A percentile compares a stretch with the other conserved stretches of the same genome.
These are phyloP conservation scores for Lipotes vexillifer DNA, from an alignment of 2,113 vertebrate species.

Conservation along the genomic window DNA sequence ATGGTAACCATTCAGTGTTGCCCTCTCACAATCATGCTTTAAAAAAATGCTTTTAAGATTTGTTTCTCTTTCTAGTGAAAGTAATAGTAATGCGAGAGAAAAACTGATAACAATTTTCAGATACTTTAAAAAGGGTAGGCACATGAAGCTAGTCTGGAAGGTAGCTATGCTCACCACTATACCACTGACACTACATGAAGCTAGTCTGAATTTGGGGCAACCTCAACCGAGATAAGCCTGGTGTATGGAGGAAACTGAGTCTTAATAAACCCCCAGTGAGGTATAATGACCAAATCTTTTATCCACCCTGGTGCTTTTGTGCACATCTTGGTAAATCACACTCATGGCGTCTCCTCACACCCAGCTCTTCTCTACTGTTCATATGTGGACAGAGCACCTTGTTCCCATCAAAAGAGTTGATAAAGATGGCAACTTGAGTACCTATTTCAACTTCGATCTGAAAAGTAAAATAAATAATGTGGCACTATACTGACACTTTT, in stretches of 20 bases:
- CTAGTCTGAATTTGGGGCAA: background rate
- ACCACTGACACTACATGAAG: constrained; percentile 55
- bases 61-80: constrained; percentile 24
- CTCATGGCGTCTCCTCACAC: background rate
- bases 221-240: background rate
- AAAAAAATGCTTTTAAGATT: background rate
- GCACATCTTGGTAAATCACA: background rate
- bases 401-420: background rate
- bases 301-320: background rate
- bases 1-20: background rate
- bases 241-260: background rate
- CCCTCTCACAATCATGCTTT: background rate
- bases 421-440: background rate
- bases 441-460: background rate
- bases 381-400: background rate
- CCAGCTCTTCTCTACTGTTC: background rate
- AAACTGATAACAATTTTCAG: background rate
- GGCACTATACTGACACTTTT: background rate
- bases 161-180: constrained; percentile 81
- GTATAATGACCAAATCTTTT: background rate
- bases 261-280: background rate
- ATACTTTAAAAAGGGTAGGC: background rate
- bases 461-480: background rate
- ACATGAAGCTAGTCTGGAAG: constrained; percentile 58
- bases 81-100: background rate